Evolutionary conservation across 1,140 invertebrate species (phyloP), one percentile per base, ranked within the genome.

Genomic region (Conus ventricosus): DNA sequence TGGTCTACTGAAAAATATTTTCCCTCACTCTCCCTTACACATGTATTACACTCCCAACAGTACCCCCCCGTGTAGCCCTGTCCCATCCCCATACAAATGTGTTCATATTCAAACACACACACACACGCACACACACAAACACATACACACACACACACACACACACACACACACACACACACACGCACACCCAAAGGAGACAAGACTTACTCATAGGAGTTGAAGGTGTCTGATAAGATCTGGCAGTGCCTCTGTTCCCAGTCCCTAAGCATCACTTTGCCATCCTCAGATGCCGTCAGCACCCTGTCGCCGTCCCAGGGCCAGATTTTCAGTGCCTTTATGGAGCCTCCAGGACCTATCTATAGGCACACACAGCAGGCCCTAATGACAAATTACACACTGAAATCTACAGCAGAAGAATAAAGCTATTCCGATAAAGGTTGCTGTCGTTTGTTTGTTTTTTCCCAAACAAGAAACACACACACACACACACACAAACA

Each of bases 281-380:
- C 94, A 90, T 94, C 92, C 76, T 94, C 91, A 17, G 94, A 93
- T 25, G 93, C 93, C n/a, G 92, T 93, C 55, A 93, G 88, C 10
- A 94, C 81, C 25, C 87, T 86, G n/a, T 87, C 89, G 23, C 88
- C 25, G 84, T 94, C 88, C 67, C 89, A 86, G 10, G 92, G 92
- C 91, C 93, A 94, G 90, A 95, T 94, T 88, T 94, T 94, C 71
- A 95, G 84, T 11, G 94, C 92, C 85, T 94, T 93, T n/a, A 95
- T 93, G 2, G 93, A 94, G 6, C 94, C 94, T 60, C 94, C 94
- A n/a, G 94, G 90, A 54, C 94, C 94, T 87, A 91, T 91, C 94
- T 95, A 83, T 23, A 39, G 39, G 3, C 88, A 90, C 54, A 88
- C 84, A 85, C 39, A 39, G 39, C 3, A 39, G 0, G 39, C 39